These are phyloP conservation scores for Platyscapa corneri DNA, from an alignment of 1,140 invertebrate species.

Conservation along the genomic window DNA sequence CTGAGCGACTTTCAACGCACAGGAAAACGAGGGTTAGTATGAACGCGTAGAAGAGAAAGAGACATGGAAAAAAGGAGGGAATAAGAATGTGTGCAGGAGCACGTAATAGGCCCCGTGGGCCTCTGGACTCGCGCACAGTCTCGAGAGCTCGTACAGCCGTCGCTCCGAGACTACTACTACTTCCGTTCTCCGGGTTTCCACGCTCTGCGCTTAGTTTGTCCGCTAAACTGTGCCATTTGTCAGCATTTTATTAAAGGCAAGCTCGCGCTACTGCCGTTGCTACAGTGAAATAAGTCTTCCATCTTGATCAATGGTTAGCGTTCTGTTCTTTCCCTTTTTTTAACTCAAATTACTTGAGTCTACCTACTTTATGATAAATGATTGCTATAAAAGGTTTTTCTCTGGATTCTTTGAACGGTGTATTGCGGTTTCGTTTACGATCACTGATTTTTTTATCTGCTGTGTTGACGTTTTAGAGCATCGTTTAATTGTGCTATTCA, in stretches of 20 bases:
- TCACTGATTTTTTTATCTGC: neutral
- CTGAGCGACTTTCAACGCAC: neutral
- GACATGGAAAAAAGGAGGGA: constrained; percentile 11
- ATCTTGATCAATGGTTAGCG: constrained; percentile 32
- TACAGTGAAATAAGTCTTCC: constrained; percentile 16
- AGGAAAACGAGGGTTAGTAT: constrained; percentile 1
- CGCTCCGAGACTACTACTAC: constrained; percentile 56
- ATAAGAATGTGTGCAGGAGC: constrained; percentile 31
- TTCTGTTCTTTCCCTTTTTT: constrained; percentile 5
- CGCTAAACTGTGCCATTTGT: constrained; percentile 61
- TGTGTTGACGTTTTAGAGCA: constrained; percentile 22
- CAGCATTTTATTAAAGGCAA: constrained; percentile 50
- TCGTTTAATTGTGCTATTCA: constrained; percentile 3
- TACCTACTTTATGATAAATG: constrained; percentile 39
- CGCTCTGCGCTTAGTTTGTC: constrained; percentile 52
- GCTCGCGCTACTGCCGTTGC: neutral
- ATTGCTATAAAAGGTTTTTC: constrained; percentile 23
- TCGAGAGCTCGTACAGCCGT: neutral
- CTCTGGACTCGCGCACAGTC: constrained; percentile 55
- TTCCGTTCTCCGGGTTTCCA: constrained; percentile 64
- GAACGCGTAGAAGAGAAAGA: neutral
- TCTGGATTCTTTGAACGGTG: constrained; percentile 1
- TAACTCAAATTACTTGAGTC: neutral
- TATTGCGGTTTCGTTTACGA: constrained; percentile 27
- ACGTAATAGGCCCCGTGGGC: constrained; percentile 58